A percentile compares a stretch with the other conserved stretches of the same genome.
Evolutionary conservation across 2,113 vertebrate species (phyloP).

Genomic region (Emydocephalus ijimae): DNA sequence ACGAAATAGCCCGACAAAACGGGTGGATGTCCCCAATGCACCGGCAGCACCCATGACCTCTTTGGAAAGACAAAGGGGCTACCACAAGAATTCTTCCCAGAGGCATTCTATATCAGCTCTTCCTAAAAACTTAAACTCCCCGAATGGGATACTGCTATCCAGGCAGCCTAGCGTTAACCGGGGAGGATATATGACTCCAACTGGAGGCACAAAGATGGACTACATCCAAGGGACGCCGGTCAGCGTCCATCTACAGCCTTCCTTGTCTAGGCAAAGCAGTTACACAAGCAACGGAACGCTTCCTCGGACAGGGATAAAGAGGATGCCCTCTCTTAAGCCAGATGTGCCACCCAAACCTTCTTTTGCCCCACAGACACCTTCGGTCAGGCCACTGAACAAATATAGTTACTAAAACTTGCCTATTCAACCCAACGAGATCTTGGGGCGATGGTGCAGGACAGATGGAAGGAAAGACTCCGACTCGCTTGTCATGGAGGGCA

Average conservation of each 20-base stretch:
- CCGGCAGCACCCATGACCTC: constrained; percentile 90
- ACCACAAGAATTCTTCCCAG: constrained; percentile 92
- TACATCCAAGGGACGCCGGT: constrained; percentile 84
- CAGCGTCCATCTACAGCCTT: constrained; percentile 85
- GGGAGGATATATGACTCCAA: constrained; percentile 85
- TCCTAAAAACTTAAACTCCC: constrained; percentile 88
- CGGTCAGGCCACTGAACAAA: constrained; percentile 94
- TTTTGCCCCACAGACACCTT: constrained; percentile 87
- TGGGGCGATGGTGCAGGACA: constrained; percentile 56
- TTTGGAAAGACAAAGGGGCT: constrained; percentile 90
- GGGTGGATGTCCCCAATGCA: constrained; percentile 89
- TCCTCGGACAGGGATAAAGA: constrained; percentile 91
- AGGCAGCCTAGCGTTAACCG: constrained; percentile 93
- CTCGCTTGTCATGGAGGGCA: constrained; percentile 61
- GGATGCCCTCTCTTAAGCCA: constrained; percentile 94
- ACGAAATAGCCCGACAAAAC: constrained; percentile 93
- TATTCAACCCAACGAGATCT: constrained; percentile 65
- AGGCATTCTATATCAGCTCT: constrained; percentile 93
- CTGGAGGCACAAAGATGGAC: constrained; percentile 89
- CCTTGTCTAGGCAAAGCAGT: constrained; percentile 90
- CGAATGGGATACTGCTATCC: constrained; percentile 88
- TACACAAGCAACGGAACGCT: constrained; percentile 93
- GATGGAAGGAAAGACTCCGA: constrained; percentile 66
- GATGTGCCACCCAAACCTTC: constrained; percentile 97
- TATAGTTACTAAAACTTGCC: constrained; percentile 86